Base-by-base conservation (phyloP, 37 sponge, comb jelly and placozoan genomes). In the Amphimedon queenslandica region DNA sequence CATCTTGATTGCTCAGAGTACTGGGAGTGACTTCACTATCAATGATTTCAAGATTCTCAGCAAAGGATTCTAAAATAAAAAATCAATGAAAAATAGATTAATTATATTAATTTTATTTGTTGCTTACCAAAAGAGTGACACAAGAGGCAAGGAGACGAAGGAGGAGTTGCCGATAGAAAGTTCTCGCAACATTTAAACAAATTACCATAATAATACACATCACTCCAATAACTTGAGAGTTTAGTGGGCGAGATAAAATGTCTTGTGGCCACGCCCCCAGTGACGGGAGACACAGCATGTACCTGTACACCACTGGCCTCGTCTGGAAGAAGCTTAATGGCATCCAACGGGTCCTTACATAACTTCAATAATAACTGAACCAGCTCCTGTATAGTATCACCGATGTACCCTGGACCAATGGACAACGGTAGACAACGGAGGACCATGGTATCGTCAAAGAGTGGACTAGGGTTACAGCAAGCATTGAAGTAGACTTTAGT, bases 401-500 rank as follows among this genome's bases (percentile, higher is more conserved):
- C 58, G 18, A 88, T 51, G 55, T 79, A 61, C 24, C 75, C 72
- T 13, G 89, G 80, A 18, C 74, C 79, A 16, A 80, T 32, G 0
- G 89, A 77, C 66, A 79, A 76, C 0, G 89, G 89, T 4, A 88
- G 71, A 18, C 24, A 31, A 39, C 64, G 58, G 53, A 64, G 33
- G 24, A 88, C 66, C 58, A 79, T 75, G 61, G 20, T 2, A 0
- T 30, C 4, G 65, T 83, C 80, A 61, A 88, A 78, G 3, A 79
- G 67, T 3, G 69, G 73, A n/a, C 84, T 83, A 0, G 89, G 89
- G 37, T 70, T 88, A 75, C 89, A 88, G 53, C 89, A 88, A 18
- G 84, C 84, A 71, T 88, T 88, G 84, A 88, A 83, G 80, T 82
- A 79, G 6, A 88, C 84, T 64, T 88, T 83, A 0, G 89, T 88